phyloP scores from a whole-genome alignment of 2,888 invertebrate species.

The Tetramorium bicarinatum region DNA sequence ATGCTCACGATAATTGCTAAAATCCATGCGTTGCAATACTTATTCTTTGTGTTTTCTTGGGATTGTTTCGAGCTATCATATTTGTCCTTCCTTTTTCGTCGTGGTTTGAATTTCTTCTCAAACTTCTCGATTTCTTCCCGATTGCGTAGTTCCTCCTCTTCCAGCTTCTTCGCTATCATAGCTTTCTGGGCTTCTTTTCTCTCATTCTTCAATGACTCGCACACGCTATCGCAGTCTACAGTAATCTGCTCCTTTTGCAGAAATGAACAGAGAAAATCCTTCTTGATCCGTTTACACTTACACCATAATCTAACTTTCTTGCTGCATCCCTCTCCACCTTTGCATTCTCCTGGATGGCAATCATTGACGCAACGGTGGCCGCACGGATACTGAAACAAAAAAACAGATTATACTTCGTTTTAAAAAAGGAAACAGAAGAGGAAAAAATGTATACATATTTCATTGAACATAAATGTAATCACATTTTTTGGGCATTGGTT shows the following conservation, averaged over 20 bases:
- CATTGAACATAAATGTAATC: slow-evolving; percentile 17
- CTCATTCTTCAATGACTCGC: slow-evolving; percentile 88
- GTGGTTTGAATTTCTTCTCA: slow-evolving; percentile 90
- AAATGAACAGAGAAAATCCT: slow-evolving; percentile 88
- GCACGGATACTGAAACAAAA: slow-evolving; percentile 90
- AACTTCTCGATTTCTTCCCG: slow-evolving; percentile 92
- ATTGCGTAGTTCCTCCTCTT: slow-evolving; percentile 90
- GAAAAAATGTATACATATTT: neutral
- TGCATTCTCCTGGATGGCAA: slow-evolving; percentile 92
- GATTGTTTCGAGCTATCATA: slow-evolving; percentile 58
- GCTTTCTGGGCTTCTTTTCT: slow-evolving; percentile 88
- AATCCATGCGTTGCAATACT: slow-evolving; percentile 49
- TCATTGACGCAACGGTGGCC: slow-evolving; percentile 93
- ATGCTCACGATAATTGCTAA: slow-evolving; percentile 53
- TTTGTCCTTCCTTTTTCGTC: slow-evolving; percentile 80
- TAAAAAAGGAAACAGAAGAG: neutral
- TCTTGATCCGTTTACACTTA: slow-evolving; percentile 92
- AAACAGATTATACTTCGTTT: slow-evolving; percentile 29
- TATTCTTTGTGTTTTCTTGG: neutral
- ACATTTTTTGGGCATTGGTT: slow-evolving; percentile 94
- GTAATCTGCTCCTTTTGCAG: slow-evolving; percentile 85
- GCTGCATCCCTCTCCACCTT: slow-evolving; percentile 90
- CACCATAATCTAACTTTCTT: slow-evolving; percentile 94
- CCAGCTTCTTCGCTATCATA: slow-evolving; percentile 88
- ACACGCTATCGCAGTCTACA: slow-evolving; percentile 90